phyloP scores from a whole-genome alignment of 2,888 invertebrate genomes.

The Dynastes grantii region DNA sequence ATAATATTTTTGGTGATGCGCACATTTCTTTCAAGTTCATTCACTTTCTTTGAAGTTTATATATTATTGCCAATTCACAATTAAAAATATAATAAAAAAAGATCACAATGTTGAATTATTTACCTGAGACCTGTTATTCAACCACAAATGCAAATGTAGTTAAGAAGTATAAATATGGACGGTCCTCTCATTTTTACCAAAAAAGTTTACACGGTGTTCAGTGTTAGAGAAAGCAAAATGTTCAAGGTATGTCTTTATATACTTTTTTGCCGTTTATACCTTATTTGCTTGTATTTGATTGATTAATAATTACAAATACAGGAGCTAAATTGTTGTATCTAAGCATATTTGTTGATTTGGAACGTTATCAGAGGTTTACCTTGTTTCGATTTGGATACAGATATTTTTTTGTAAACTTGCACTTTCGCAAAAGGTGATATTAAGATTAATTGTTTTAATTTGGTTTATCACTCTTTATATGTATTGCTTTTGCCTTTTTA shows the following conservation, averaged over 20 bases:
- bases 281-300: too few relatives aligned
- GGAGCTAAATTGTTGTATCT: too few relatives aligned
- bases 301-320: too few relatives aligned
- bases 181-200: background rate
- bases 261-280: too few relatives aligned
- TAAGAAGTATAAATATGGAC: slow-evolving; percentile 21
- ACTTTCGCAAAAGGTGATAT: too few relatives aligned
- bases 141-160: slow-evolving; percentile 8
- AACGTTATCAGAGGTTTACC: too few relatives aligned
- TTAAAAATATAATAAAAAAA: background rate
- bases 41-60: background rate
- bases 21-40: background rate
- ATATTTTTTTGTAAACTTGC: too few relatives aligned
- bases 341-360: too few relatives aligned
- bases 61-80: background rate
- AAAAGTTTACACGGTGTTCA: slow-evolving; percentile 4
- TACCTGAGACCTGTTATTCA: background rate
- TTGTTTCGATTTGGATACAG: too few relatives aligned
- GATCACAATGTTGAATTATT: background rate
- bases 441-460: too few relatives aligned
- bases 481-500: too few relatives aligned
- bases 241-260: slow-evolving; percentile 10
- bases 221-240: slow-evolving; percentile 5
- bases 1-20: background rate
- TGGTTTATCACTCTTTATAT: too few relatives aligned